phyloP scores from a whole-genome alignment of 2,797 vertebrate genomes.

The Chiroxiphia lanceolata region DNA sequence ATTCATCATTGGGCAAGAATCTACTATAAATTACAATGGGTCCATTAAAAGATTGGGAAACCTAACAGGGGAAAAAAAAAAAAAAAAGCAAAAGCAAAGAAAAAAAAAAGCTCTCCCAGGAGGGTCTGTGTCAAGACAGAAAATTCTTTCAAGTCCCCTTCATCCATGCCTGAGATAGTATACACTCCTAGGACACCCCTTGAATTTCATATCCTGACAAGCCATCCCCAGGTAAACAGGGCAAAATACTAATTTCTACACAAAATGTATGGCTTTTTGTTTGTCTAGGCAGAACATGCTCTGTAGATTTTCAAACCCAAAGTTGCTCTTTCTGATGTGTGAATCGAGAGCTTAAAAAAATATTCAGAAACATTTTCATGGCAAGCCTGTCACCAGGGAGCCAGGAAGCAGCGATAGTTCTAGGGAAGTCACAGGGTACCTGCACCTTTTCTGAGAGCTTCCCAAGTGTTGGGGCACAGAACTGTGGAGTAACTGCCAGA shows the following conservation, averaged over 20 bases:
- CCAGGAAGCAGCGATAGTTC: fast-evolving
- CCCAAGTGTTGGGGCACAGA: background rate
- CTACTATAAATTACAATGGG: constrained; percentile 47
- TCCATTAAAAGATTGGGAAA: constrained; percentile 37
- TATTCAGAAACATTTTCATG: background rate
- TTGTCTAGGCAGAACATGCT: background rate
- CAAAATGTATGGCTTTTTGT: background rate
- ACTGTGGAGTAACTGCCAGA: background rate
- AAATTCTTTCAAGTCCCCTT: background rate
- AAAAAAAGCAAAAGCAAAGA: background rate
- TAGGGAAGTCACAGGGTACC: background rate
- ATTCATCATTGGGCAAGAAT: constrained; percentile 54
- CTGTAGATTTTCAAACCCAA: background rate
- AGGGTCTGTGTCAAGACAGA: constrained; percentile 46
- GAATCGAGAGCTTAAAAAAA: background rate
- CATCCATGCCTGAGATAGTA: background rate
- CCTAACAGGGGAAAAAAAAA: background rate
- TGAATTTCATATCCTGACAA: background rate
- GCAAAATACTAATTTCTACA: background rate
- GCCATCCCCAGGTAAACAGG: background rate
- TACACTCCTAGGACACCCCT: background rate
- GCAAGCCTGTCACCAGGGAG: background rate
- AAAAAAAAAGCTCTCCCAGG: background rate
- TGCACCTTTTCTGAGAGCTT: background rate
- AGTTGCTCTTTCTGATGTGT: background rate